Conservation (phyloP, 2,888 invertebrate genomes). For the Proisotoma minuta region DNA sequence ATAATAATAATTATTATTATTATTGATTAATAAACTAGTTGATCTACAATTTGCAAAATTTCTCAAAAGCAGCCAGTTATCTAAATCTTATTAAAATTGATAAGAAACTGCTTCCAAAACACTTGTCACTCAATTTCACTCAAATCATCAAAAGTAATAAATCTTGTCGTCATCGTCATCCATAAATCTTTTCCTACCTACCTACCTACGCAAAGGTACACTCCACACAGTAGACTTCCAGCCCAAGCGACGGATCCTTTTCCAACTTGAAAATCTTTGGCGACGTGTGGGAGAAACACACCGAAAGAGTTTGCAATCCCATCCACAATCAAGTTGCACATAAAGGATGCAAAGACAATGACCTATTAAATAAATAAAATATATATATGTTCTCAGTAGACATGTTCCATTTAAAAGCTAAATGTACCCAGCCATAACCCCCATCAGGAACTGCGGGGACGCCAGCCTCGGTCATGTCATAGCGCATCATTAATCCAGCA, state of each 20-base stretch:
- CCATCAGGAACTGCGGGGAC: conserved; percentile 31
- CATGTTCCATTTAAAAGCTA: not conserved
- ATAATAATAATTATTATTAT: no score
- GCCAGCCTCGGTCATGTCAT: conserved; percentile 43
- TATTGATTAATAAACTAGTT: no score
- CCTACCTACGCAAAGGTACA: conserved; percentile 88
- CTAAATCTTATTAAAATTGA: no score
- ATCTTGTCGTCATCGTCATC: no score
- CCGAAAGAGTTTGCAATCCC: conserved; percentile 99
- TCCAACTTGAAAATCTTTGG: conserved; percentile 73
- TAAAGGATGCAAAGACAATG: conserved; percentile 91
- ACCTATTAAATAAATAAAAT: no score
- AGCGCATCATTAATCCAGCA: conserved; percentile 40
- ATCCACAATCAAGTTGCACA: conserved; percentile 97
- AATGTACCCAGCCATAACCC: conserved; percentile 14
- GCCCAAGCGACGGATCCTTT: conserved; percentile 62
- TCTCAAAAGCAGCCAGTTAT: no score
- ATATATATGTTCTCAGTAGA: not conserved
- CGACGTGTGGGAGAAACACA: conserved; percentile 77
- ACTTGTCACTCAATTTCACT: no score
- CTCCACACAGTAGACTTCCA: conserved; percentile 89
- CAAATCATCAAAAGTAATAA: no score
- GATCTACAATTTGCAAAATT: no score
- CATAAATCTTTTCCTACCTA: no score
- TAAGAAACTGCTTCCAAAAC: no score